Base-by-base conservation (phyloP, 2,797 vertebrate species). In the Enteromius paludinosus region DNA sequence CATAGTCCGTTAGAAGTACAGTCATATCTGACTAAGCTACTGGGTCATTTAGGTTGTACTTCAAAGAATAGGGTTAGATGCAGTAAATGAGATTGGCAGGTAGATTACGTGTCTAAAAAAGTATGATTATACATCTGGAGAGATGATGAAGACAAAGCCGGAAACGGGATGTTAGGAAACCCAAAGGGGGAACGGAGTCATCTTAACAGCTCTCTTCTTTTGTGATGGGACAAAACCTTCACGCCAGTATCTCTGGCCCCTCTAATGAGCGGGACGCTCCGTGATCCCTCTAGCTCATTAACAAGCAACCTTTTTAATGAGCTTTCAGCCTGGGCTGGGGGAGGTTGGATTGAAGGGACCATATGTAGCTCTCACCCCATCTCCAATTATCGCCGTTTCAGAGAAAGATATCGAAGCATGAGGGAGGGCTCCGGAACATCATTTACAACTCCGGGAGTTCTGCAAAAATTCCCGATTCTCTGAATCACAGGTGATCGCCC, bases 231-330 rank as follows among this genome's bases (percentile, higher is more conserved):
- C 87, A 90, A 93, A 94, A 92, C 89, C 90, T 91, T 89, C 87
- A 89, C 88, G 87, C 86, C 88, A 90, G 90, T 92, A 94, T 93
- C 92, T 91, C 76, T 70, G 71, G 84, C 88, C 87, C 88, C 86
- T 83, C 87, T 90, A 92, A 94, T 93, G 92, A 93, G 92, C 92
- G 92, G 89, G 87, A 91, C 89, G 90, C 92, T 93, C 89, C 92
- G 88, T 92, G 94, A 95, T 94, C 92, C 91, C 92, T 92, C 91
- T 95, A 94, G 93, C 92, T 95, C 93, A 95, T 95, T 95, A 95
- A 95, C 94, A 94, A 93, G 89, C 92, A 92, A 94, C 92, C 90
- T 93, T 92, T 91, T 93, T 95, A 95, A 95, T 95, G 94, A 95
- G 93, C 91, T 93, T 94, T 95, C 93, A 90, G 92, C 89, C 89